These are phyloP conservation scores for Melanotaenia trifasciata DNA, from an alignment of 2,797 vertebrate genomes.

Conservation along the genomic window DNA sequence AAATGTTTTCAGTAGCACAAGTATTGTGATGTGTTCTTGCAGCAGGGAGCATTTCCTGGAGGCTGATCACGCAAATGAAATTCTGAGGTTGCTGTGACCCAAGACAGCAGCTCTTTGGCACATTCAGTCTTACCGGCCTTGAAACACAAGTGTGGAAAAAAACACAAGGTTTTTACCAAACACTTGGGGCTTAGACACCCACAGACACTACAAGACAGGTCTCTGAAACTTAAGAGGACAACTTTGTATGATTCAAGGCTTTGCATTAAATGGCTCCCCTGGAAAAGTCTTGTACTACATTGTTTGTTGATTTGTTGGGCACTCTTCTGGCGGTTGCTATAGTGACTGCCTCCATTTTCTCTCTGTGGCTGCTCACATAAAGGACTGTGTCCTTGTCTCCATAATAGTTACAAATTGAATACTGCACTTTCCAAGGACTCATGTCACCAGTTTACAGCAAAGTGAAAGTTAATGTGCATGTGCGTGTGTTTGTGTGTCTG, in stretches of 20 bases:
- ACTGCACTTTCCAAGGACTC: slow-evolving; percentile 83
- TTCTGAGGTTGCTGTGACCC: slow-evolving; percentile 83
- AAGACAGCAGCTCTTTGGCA: slow-evolving; percentile 79
- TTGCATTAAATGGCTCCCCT: slow-evolving; percentile 73
- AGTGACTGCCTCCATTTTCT: slow-evolving; percentile 84
- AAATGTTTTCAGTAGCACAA: slow-evolving; percentile 43
- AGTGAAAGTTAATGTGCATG: slow-evolving; percentile 56
- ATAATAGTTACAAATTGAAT: slow-evolving; percentile 86
- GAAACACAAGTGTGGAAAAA: slow-evolving; percentile 67
- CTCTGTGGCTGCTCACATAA: slow-evolving; percentile 81
- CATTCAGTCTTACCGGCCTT: slow-evolving; percentile 75
- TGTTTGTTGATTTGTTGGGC: slow-evolving; percentile 83
- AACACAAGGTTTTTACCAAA: slow-evolving; percentile 76
- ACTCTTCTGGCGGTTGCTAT: slow-evolving; percentile 81
- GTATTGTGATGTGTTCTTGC: slow-evolving; percentile 56
- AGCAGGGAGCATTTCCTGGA: slow-evolving; percentile 69
- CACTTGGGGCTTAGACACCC: slow-evolving; percentile 67
- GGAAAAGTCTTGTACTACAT: slow-evolving; percentile 77
- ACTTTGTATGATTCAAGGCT: slow-evolving; percentile 81
- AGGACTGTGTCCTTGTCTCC: slow-evolving; percentile 83
- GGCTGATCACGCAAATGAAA: slow-evolving; percentile 77
- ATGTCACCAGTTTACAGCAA: slow-evolving; percentile 80
- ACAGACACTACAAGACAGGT: slow-evolving; percentile 72
- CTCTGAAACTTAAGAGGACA: slow-evolving; percentile 75
- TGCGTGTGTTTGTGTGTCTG: slow-evolving; percentile 35